Base-by-base conservation (phyloP, 2,888 invertebrate species). In the Ferdinandea cuprea region DNA sequence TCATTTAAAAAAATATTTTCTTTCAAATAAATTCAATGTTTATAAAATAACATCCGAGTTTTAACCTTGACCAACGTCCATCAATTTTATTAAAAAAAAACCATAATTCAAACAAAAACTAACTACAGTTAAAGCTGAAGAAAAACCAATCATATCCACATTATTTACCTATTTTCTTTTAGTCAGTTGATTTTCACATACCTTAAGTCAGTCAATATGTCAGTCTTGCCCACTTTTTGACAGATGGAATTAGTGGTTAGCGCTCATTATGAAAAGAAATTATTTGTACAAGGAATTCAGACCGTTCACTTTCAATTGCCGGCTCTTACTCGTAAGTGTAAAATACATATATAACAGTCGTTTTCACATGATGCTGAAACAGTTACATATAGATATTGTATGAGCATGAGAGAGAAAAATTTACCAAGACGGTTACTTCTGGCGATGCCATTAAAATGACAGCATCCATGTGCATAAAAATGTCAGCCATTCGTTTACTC, bases 171-270 rank as follows among this genome's bases (percentile, higher is more conserved):
- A n/a, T 28, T 15, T 25, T 48, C 13, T 13, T 30, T 30, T 13
- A 15, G 32, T 8, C 9, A n/a, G 8, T 5, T 44, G 44, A 11
- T 3, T 9, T 6, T 50, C 28, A 35, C 21, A 28, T 54, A 25
- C 44, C 42, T 56, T 7, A 54, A 72, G 56, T 56, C 61, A 61
- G 44, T 61, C 44, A 61, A 61, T 46, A 63, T 73, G 73, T 50
- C 65, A 74, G n/a, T 48, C 11, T 58, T 17, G 17, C 44, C 25
- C 44, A 63, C 52, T 54, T 61, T 30, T 44, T 66, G 54, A 65
- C 73, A 58, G 30, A 66, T 66, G 37, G 35, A 37, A 65, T n/a
- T n/a, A 35, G 44, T 56, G 48, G 52, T 54, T 46, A 46, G 30
- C 54, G 40, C 65, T 46, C 19, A 17, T 56, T 44, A 40, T 56